These are phyloP conservation scores for Polypedilum pembai DNA, from an alignment of 1,140 invertebrate species.

Conservation along the genomic window DNA sequence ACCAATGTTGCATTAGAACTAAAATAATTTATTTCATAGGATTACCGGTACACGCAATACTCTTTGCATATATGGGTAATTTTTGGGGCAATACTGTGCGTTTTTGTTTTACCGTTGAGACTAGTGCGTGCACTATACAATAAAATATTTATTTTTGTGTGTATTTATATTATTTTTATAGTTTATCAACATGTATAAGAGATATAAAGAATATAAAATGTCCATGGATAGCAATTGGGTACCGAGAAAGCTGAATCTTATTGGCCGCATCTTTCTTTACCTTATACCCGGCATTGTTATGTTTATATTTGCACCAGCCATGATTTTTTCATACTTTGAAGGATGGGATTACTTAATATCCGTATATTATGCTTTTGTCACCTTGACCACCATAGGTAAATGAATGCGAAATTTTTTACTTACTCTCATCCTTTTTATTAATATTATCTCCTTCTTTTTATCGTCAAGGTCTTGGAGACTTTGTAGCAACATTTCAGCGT, in stretches of 20 bases:
- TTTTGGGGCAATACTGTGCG: conserved; percentile 68
- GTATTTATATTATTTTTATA: conserved; percentile 40
- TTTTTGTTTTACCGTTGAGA: conserved; percentile 2
- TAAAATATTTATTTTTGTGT: conserved; percentile 28
- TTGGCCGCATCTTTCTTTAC: conserved; percentile 70
- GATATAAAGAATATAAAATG: conserved; percentile 66
- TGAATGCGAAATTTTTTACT: background rate
- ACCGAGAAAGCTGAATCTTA: conserved; percentile 59
- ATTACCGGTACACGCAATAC: conserved; percentile 86
- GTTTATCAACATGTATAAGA: conserved; percentile 63
- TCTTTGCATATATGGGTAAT: conserved; percentile 69
- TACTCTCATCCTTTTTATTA: background rate
- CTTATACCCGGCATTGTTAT: conserved; percentile 77
- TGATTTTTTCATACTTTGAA: conserved; percentile 80
- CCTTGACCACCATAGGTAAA: conserved; percentile 75
- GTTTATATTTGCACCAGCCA: conserved; percentile 88
- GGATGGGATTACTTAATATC: conserved; percentile 82
- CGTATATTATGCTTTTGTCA: conserved; percentile 87
- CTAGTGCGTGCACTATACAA: background rate
- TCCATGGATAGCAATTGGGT: conserved; percentile 51
- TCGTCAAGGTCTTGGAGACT: conserved; percentile 70
- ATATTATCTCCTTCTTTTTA: background rate
- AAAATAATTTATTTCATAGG: background rate
- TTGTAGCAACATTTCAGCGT: conserved; percentile 58
- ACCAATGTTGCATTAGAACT: background rate